Percentiles rank a stretch among this genome's conserved stretches.
Conservation (phyloP, 2,113 vertebrate genomes). For the Thalassarche chlororhynchos region DNA sequence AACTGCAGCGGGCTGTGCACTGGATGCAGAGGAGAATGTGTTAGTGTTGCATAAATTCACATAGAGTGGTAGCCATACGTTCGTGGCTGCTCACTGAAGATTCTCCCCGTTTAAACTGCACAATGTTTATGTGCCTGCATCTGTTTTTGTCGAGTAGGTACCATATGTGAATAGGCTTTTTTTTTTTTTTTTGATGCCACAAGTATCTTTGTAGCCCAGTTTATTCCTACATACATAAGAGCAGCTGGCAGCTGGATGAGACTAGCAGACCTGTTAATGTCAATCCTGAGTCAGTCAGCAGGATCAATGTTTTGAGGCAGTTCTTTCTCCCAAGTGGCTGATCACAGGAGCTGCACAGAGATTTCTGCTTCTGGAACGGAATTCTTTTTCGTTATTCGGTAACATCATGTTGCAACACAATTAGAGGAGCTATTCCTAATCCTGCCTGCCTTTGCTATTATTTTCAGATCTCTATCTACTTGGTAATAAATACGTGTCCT, state of each 20-base stretch:
- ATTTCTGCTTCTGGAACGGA: not conserved
- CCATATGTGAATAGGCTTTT: not conserved
- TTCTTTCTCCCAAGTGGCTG: not conserved
- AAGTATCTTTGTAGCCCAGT: not conserved
- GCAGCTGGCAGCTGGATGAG: slow-evolving; percentile 18
- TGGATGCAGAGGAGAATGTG: not conserved
- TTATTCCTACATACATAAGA: not conserved
- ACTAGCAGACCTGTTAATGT: not conserved
- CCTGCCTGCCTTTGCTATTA: slow-evolving; percentile 21
- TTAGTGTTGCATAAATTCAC: not conserved
- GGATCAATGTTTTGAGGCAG: not conserved
- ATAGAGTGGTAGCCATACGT: not conserved
- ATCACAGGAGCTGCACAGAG: not conserved
- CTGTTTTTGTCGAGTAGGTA: not conserved
- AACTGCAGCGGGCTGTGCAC: not conserved
- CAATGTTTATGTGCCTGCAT: not conserved
- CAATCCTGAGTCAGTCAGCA: not conserved
- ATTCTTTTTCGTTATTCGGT: not conserved
- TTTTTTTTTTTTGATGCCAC: not conserved
- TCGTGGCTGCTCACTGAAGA: not conserved
- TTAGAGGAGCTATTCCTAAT: not conserved
- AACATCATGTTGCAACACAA: not conserved
- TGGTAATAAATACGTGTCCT: not conserved
- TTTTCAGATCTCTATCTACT: not conserved
- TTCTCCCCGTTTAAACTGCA: not conserved